phyloP scores from a whole-genome alignment of 2,888 invertebrate species.

The Galerucella calmariensis region DNA sequence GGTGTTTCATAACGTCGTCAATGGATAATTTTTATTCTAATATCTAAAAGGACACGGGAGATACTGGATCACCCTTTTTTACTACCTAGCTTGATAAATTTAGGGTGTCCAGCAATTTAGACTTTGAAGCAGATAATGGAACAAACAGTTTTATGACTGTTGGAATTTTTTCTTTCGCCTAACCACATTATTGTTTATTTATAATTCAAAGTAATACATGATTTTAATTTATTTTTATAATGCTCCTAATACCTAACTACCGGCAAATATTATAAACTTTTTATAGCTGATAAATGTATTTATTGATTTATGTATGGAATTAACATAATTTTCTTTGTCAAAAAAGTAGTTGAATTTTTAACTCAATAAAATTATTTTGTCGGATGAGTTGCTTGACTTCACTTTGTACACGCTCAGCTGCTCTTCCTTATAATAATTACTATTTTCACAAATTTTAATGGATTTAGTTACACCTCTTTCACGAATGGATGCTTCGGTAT shows the following conservation, averaged over 20 bases:
- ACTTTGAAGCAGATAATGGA: no score
- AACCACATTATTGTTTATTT: slow-evolving; percentile 1
- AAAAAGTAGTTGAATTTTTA: background rate
- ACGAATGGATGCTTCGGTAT: background rate
- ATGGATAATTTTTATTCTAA: no score
- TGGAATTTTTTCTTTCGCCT: background rate
- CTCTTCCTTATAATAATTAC: no score
- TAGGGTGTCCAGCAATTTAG: no score
- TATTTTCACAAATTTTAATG: slow-evolving; percentile 7
- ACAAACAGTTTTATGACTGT: no score
- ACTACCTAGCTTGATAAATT: no score
- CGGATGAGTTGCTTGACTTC: background rate
- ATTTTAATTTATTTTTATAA: background rate
- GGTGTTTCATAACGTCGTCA: no score
- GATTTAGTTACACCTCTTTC: background rate
- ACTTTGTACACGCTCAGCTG: no score
- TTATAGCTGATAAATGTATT: background rate
- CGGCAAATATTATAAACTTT: background rate
- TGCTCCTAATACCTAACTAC: background rate
- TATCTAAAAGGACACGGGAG: no score
- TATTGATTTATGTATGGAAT: background rate
- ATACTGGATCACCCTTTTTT: no score
- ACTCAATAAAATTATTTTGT: background rate
- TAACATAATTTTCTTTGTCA: background rate
- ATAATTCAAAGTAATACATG: background rate